These are phyloP conservation scores for Phataginus tricuspis DNA, from an alignment of 2,797 vertebrate genomes.

Conservation along the genomic window DNA sequence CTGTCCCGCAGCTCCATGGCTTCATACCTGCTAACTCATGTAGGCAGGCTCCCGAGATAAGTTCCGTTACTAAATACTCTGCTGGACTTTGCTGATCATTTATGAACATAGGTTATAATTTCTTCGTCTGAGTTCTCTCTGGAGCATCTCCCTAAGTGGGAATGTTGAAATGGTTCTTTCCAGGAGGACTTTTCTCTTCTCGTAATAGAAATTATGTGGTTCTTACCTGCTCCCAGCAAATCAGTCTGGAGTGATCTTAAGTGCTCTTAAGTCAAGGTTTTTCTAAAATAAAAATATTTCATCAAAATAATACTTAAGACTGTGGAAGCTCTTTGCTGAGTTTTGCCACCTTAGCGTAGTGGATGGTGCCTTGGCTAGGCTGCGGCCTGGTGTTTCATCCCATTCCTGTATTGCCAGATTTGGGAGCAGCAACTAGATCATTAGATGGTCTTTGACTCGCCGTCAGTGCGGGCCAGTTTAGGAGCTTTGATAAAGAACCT, in stretches of 20 bases:
- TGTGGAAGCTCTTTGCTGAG: not conserved
- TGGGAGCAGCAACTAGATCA: not conserved
- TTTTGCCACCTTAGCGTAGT: not conserved
- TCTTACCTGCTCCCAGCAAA: not conserved
- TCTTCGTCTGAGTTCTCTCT: not conserved
- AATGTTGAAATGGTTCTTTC: not conserved
- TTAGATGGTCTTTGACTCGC: not conserved
- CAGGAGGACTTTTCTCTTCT: not conserved
- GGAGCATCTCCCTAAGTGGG: not conserved
- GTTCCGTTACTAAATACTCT: not conserved
- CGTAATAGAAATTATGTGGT: not conserved
- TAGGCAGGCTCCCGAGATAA: not conserved
- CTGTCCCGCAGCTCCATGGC: not conserved
- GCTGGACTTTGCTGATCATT: not conserved
- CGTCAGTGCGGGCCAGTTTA: not conserved
- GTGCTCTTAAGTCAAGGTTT: slow-evolving; percentile 4
- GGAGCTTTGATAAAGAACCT: not conserved
- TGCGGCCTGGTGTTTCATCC: not conserved
- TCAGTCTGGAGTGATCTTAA: not conserved
- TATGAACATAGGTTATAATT: not conserved
- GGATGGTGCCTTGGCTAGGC: not conserved
- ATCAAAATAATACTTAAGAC: not conserved
- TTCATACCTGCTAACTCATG: not conserved
- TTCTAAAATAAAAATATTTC: not conserved
- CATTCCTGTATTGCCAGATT: fast-evolving